Evolutionary conservation across 2,113 vertebrate genomes (phyloP).

Genomic region (Elanus axillaris): DNA sequence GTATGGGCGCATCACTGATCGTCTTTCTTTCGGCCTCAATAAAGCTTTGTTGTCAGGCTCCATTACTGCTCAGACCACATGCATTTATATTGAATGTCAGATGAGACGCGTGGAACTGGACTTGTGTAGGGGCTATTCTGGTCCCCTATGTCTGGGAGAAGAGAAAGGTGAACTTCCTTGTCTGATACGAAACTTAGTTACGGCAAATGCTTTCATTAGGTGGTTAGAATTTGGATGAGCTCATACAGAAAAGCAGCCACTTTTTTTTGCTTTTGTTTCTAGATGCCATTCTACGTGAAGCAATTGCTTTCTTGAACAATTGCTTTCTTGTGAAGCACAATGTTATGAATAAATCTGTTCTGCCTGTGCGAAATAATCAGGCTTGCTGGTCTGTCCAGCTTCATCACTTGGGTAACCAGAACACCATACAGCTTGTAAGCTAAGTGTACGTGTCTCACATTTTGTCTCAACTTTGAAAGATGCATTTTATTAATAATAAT

Average conservation of each 20-base stretch:
- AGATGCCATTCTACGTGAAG: neutral
- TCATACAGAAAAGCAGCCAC: neutral
- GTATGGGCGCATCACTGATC: rapidly evolving
- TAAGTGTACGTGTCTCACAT: neutral
- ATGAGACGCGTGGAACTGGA: neutral
- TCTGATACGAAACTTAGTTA: neutral
- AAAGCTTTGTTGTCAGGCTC: neutral
- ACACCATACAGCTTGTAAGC: rapidly evolving
- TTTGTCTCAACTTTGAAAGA: neutral
- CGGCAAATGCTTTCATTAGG: neutral
- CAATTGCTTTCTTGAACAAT: neutral
- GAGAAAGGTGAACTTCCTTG: neutral
- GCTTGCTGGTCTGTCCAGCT: neutral
- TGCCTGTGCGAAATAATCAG: neutral
- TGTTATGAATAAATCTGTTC: neutral
- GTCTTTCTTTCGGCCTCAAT: neutral
- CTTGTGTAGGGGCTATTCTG: neutral
- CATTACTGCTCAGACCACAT: neutral
- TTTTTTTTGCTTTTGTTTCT: neutral
- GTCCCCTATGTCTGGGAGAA: neutral
- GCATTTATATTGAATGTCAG: neutral
- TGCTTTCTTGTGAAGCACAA: neutral
- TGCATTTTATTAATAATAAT: neutral
- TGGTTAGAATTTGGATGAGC: neutral
- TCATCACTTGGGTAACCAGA: neutral